Evolutionary conservation across 2,888 invertebrate species (phyloP), one percentile per base, ranked within the genome.

Genomic region (Drosophila rellima): DNA sequence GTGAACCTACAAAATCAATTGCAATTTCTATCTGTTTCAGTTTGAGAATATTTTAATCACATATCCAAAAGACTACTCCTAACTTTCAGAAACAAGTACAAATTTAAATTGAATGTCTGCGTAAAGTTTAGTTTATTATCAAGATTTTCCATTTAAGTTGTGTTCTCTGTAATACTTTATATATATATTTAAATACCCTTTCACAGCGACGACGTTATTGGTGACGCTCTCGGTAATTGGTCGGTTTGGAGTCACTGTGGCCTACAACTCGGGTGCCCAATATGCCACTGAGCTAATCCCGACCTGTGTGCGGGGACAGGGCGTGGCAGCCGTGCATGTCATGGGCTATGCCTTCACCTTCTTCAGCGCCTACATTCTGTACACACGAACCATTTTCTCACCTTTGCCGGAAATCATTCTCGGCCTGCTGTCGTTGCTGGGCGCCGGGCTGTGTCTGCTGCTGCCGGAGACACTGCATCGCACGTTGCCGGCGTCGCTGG

Each of bases 211-310:
- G 1, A 66, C 67, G 0, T 40, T 93, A 23, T 90, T 94, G 15
- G 91, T 93, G 5, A 73, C 88, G 17, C 85, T 95, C 26, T 93
- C 94, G 0, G 91, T 94, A 13, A 90, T 94, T 59, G 94, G 94
- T 1, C 92, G 95, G 44, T 93, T 95, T 60, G 93, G 94, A n/a
- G 94, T 95, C 3, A 94, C 94, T 20, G 93, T 94, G 6, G 94
- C 95, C 13, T 95, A 94, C 85, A 95, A 95, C 85, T 94, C 95
- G 2, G 94, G 94, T 3, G 94, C 94, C 3, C 95, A 95, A 82
- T 95, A 95, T 80, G 94, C 94, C 20, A 94, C 95, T 1, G 95
- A 95, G 83, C 84, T 95, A 26, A 94, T 95, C 61, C 95, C 95
- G 15, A 95, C 95, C 1, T 94, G 94, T 70, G 94, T 95, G 2